phyloP scores from a whole-genome alignment of 2,888 invertebrate species.

The Drosophila gaucha region DNA sequence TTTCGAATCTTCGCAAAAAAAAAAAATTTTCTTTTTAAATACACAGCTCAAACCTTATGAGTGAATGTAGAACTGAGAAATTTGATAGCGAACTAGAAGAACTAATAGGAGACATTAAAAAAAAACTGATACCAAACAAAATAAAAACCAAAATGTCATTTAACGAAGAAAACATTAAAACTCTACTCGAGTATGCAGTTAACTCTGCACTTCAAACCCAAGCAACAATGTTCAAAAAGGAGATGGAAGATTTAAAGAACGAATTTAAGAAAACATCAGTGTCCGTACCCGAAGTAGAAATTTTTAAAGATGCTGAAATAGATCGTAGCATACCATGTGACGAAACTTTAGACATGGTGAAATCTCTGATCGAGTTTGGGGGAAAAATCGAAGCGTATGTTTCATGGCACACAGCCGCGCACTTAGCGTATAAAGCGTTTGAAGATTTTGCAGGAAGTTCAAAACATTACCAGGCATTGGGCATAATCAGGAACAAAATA shows the following conservation, averaged over 20 bases:
- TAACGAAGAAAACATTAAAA: neutral
- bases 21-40: too few relatives aligned
- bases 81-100: too few relatives aligned
- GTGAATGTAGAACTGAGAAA: too few relatives aligned
- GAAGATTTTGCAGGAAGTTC: neutral
- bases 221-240: neutral
- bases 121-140: neutral
- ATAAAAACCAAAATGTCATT: neutral
- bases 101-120: neutral
- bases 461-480: slow-evolving; percentile 13
- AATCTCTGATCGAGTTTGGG: neutral
- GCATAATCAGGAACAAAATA: slow-evolving; percentile 5
- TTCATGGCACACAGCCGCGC: slow-evolving; percentile 1
- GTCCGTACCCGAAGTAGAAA: neutral
- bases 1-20: neutral
- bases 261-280: neutral
- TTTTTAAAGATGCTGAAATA: neutral
- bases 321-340: neutral
- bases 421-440: slow-evolving; percentile 1
- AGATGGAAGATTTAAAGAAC: neutral
- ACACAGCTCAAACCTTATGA: too few relatives aligned
- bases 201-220: neutral
- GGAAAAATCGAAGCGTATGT: neutral
- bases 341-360: neutral
- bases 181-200: too few relatives aligned